Base-by-base conservation (phyloP, 2,113 vertebrate genomes). In the Muntiacus reevesi region DNA sequence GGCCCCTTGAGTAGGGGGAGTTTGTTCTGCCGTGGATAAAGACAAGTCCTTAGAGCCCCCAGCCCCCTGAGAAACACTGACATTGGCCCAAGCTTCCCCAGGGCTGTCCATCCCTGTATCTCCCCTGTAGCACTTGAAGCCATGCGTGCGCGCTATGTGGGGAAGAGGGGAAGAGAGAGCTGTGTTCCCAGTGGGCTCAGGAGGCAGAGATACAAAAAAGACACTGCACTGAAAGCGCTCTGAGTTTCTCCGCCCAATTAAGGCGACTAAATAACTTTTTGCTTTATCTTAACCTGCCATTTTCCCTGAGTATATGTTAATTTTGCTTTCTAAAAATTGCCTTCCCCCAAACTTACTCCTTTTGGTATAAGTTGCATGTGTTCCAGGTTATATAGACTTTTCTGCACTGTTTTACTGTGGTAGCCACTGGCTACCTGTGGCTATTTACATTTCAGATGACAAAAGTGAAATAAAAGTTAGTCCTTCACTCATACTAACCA, bases 241-340 rank as follows among this genome's bases (percentile, higher is more conserved):
- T 91, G 11, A 60, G 45, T 95, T 91, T 87, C 40, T 76, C 19
- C 50, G 95, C 45, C n/a, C 12, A 43, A 74, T 83, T 74, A 57
- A 87, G 57, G 40, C 62, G 17, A 67, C 91, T 36, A 83, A 89
- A 43, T 87, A 84, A 43, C 19, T 89, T 87, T 86, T 36, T 89
- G 23, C 94, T 86, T 79, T 59, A 94, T 67, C 25, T 83, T 89
- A 83, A 74, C 84, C 33, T 88, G 2, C 25, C 15, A 25, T 93
- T 89, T 96, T 59, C 17, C 74, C 40, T 76, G 2, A 57, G 62
- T 89, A 21, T 43, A 59, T 84, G 62, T 89, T 97, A 90, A 87
- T 87, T 89, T 88, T 92, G 36, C 82, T 94, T 89, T 86, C 85
- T 95, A 76, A 97, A 95, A 86, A 89, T 83, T 91, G 36, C 6